Percentiles rank a stretch among this genome's conserved stretches.
phyloP scores from a whole-genome alignment of 2,888 invertebrate genomes.

The Tetropium fuscum region DNA sequence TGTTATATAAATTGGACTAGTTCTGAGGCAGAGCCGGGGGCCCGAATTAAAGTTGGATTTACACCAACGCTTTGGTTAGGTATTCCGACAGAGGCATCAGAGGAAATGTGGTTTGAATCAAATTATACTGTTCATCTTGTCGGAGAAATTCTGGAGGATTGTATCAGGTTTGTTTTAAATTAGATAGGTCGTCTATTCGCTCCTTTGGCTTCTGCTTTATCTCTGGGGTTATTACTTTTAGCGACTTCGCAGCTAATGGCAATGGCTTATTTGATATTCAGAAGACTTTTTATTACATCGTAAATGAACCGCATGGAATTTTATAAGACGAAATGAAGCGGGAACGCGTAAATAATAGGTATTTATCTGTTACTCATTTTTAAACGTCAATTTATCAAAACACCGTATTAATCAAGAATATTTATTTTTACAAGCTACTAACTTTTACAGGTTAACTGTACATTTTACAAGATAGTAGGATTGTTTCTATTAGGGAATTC shows the following conservation, averaged over 20 bases:
- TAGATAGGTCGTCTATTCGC: slow-evolving; percentile 45
- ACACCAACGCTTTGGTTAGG: slow-evolving; percentile 55
- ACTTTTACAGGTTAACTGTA: no score
- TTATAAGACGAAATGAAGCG: no score
- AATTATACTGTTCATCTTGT: slow-evolving; percentile 62
- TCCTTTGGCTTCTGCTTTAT: slow-evolving; percentile 22
- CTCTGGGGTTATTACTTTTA: slow-evolving; percentile 22
- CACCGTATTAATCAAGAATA: no score
- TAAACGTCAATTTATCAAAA: no score
- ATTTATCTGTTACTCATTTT: no score
- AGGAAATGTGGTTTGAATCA: slow-evolving; percentile 59
- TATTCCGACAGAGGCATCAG: slow-evolving; percentile 55
- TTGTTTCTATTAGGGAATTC: no score
- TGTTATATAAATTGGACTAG: slow-evolving; percentile 58
- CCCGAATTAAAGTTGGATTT: slow-evolving; percentile 61
- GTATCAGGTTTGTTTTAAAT: slow-evolving; percentile 58
- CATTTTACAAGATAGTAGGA: no score
- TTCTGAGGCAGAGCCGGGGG: slow-evolving; percentile 52
- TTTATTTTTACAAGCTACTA: no score
- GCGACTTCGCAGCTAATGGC: slow-evolving; percentile 3
- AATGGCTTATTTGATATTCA: slow-evolving; percentile 1
- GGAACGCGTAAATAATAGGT: no score
- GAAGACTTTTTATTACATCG: no score
- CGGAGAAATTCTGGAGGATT: slow-evolving; percentile 58
- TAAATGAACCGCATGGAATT: no score